phyloP scores from a whole-genome alignment of 2,113 vertebrate genomes.

The Cheirogaleus medius region DNA sequence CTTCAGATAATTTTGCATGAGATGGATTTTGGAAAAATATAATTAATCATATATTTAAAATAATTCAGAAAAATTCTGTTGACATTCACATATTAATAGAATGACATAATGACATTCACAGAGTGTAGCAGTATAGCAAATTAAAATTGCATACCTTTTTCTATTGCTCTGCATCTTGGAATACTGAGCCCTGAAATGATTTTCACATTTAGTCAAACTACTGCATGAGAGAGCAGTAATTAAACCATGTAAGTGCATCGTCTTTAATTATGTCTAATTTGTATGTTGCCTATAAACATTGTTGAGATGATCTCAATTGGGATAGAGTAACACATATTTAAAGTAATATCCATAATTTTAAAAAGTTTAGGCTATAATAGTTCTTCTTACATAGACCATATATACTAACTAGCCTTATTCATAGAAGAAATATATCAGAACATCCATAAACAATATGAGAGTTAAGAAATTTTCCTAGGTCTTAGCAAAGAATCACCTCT shows the following conservation, averaged over 20 bases:
- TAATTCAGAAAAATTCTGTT: conserved; percentile 20
- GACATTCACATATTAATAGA: no score
- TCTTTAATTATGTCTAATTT: conserved; percentile 76
- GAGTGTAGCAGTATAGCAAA: background rate
- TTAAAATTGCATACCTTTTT: conserved; percentile 39
- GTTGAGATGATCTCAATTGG: conserved; percentile 47
- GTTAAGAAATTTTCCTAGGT: background rate
- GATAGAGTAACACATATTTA: conserved; percentile 35
- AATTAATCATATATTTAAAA: background rate
- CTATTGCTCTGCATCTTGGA: conserved; percentile 28
- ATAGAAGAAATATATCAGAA: background rate
- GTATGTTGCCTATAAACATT: conserved; percentile 64
- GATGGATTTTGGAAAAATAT: background rate
- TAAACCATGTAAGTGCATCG: conserved; percentile 40
- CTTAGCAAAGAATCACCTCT: background rate
- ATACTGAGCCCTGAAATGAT: conserved; percentile 54
- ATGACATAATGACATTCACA: background rate
- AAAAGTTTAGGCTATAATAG: conserved; percentile 1
- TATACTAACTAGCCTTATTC: conserved; percentile 37
- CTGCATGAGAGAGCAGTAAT: conserved; percentile 59
- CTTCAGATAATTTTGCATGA: conserved; percentile 19
- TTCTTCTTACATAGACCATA: background rate
- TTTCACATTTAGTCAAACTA: conserved; percentile 65
- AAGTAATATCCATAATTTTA: conserved; percentile 60
- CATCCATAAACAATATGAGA: background rate